A percentile compares a stretch with the other conserved stretches of the same genome.
Evolutionary conservation across 35 echinoderm and acorn worm species (phyloP).

Genomic region (Eucidaris tribuloides): DNA sequence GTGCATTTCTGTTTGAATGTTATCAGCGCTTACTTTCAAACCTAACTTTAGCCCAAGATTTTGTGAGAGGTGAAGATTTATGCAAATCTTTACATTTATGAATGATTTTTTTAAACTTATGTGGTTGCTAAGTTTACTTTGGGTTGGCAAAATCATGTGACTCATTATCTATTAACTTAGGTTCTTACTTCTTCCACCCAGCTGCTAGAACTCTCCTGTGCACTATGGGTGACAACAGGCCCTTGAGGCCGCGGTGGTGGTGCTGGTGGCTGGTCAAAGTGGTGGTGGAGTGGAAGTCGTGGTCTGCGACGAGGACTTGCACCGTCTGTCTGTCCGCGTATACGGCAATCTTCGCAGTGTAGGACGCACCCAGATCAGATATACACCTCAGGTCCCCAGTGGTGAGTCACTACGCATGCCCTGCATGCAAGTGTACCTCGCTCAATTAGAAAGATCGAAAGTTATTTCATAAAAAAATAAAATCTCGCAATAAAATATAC

Average conservation of each 20-base stretch:
- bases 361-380: conserved; percentile 37
- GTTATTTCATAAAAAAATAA: too few relatives aligned
- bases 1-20: too few relatives aligned
- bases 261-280: not conserved
- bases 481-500: too few relatives aligned
- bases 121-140: too few relatives aligned
- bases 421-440: conserved; percentile 70
- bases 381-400: conserved; percentile 69
- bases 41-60: too few relatives aligned
- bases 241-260: conserved; percentile 12
- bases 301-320: not conserved
- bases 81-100: too few relatives aligned
- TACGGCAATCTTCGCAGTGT: conserved; percentile 78
- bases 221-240: conserved; percentile 36
- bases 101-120: too few relatives aligned
- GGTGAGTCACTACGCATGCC: conserved; percentile 79
- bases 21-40: too few relatives aligned
- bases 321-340: conserved; percentile 53
- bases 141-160: too few relatives aligned
- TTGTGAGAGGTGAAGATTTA: too few relatives aligned
- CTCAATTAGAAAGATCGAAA: too few relatives aligned
- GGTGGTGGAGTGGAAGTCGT: not conserved
- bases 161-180: too few relatives aligned
- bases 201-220: conserved; percentile 46
- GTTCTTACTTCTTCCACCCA: conserved; percentile 24